Conservation (phyloP, 2,888 invertebrate genomes). For the Coronaproctus castanopsis region DNA sequence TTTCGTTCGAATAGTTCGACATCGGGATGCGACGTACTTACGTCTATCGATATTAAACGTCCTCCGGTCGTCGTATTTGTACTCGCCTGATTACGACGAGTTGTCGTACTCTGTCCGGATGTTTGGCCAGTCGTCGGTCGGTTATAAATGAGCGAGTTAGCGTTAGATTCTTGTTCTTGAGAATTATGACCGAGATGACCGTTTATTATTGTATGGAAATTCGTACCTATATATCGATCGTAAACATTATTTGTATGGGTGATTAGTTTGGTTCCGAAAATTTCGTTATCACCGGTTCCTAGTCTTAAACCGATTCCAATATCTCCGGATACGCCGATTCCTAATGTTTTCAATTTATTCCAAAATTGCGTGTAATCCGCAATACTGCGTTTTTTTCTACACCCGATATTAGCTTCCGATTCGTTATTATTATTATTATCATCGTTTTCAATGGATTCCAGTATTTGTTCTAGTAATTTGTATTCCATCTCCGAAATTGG, state of each 20-base stretch:
- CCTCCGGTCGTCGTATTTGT: neutral
- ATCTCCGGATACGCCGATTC: slow-evolving; percentile 2
- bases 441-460: neutral
- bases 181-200: neutral
- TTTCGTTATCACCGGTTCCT: slow-evolving; percentile 2
- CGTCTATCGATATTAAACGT: neutral
- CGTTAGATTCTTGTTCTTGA: neutral
- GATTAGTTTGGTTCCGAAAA: neutral
- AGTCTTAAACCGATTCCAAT: slow-evolving; percentile 5
- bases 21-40: neutral
- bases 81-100: neutral
- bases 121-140: neutral
- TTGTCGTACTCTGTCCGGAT: neutral
- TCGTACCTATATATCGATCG: slow-evolving; percentile 5
- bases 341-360: slow-evolving; percentile 4
- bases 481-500: neutral
- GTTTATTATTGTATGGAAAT: slow-evolving; percentile 2
- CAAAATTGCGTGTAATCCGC: neutral
- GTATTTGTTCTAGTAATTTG: neutral
- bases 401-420: neutral
- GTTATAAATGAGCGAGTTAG: neutral
- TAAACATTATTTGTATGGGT: slow-evolving; percentile 3
- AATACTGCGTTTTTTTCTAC: neutral
- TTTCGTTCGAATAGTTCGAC: neutral
- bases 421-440: neutral